Base-by-base conservation (phyloP, 2,888 invertebrate species). In the Cylindroiulus punctatus region DNA sequence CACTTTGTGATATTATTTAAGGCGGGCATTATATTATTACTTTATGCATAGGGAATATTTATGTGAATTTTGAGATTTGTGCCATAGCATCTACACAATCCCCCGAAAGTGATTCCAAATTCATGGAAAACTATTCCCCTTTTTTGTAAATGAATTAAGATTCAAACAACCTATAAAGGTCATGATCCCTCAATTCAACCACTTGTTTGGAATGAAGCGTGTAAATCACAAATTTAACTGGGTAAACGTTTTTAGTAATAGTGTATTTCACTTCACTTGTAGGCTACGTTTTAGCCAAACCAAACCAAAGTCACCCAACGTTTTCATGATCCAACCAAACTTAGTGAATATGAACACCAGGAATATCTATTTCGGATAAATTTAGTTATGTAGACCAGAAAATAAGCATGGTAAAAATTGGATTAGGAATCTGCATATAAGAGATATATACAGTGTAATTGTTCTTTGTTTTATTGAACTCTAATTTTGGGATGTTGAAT, bases 1-100 rank as follows among this genome's bases (percentile, higher is more conserved):
- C 26, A 65, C 26, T 22, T 22, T 65, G 65, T 65, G 65, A 65
- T 65, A 26, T 65, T 65, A 65, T 65, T 65, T 65, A 65, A 52
- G 26, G 22, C 26, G 65, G n/a, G 26, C 65, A 57, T 57, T 57
- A 57, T n/a, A 57, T 57, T n/a, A 57, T 57, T 57, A 57, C n/a
- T 57, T n/a, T 65, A 26, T 65, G 22, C 7, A 22, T 8, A 22
- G 65, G 65, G 36, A 65, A 26, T 22, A 65, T 65, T 26, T 26
- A 26, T 65, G 65, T 8, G 26, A 5, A 65, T 26, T n/a, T 12
- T n/a, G 26, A 65, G 65, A n/a, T 26, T 65, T 65, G 65, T 65
- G 65, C 65, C 65, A 65, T 65, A 65, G 8, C 26, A 65, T 26
- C 26, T 65, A 10, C 1, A 7, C 22, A 26, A 65, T 26, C 65